Base-by-base conservation (phyloP, 2,888 invertebrate species). In the Drosophila percnosoma region DNA sequence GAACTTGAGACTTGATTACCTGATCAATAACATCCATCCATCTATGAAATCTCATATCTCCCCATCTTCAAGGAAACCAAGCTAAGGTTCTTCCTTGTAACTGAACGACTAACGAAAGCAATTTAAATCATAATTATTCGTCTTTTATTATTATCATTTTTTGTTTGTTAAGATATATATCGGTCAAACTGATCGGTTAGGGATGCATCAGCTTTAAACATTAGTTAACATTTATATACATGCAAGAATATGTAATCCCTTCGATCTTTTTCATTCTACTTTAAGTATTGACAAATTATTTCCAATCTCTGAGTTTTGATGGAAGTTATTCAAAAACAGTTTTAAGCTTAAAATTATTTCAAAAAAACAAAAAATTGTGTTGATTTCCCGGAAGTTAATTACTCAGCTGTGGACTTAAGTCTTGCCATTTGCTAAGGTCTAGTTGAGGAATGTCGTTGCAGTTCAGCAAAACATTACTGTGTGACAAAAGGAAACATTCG, bases 401-500 rank as follows among this genome's bases (percentile, higher is more conserved):
- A 2, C 68, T 63, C 54, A 83, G 49, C 33, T 87, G 79, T 11
- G 84, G 80, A 55, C 66, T 71, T 4, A 83, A 53, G 42, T 89
- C 88, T 58, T 89, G 89, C 92, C 92, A 91, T 52, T 89, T 85
- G 61, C 57, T 78, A 3, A 91, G 79, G 33, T 91, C 83, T 0
- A 90, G 27, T 68, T 89, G 90, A 0, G 88, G 89, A 49, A 92
- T 75, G 3, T 75, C 67, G 8, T 86, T 78, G 68, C 91, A 91
- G 60, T 55, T 86, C 18, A 70, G 15, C 52, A 91, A 73, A 31
- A 34, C 36, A 63, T 91, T 91, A 24, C 92, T 91, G 21, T 40
- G 15, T 21, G 24, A 18, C 31, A 66, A 0, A 58, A 48, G 2
- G 13, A 18, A 60, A n/a, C 31, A 49, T 8, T 21, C 0, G 5